Evolutionary conservation across 2,797 vertebrate genomes (phyloP), one percentile per base, ranked within the genome.

Genomic region (Geotrypetes seraphini): DNA sequence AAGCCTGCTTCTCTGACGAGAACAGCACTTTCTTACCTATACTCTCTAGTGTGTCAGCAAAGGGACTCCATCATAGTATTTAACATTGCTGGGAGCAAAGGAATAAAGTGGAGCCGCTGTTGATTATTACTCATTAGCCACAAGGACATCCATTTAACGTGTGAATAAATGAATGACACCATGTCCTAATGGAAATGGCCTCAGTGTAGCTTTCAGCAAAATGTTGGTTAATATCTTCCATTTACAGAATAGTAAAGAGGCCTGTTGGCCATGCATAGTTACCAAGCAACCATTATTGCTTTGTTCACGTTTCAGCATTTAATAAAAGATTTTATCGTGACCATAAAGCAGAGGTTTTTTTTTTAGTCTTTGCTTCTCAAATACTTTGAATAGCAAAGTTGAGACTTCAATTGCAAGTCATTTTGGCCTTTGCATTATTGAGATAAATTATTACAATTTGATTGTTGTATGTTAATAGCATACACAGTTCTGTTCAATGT

Each of bases 101-200:
- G 68, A 82, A 84, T 79, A 82, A 85, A 80, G 79, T 75, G 66
- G 73, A 86, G 79, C 81, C 75, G 73, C 57, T 84, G 85, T 84
- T 88, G 86, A 89, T 88, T 85, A 88, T 88, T 82, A 71, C 81
- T 85, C 86, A 90, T 89, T 89, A 90, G 83, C 75, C 78, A 70
- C 80, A 79, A 88, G 84, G 81, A 87, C 84, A 85, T 84, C 77
- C 83, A 86, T 79, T 90, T 88, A 88, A 81, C 59, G 63, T 73
- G 71, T 53, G 62, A 70, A 77, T 78, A 84, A 85, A 85, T 77
- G 71, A 87, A 77, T 78, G 79, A 80, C 78, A 66, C 68, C 50
- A 45, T 67, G 70, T 75, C 73, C 74, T 80, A 66, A 78, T 83
- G 78, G 75, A 85, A 80, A 81, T 60, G 71, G 78, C 74, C 75